Base-by-base conservation (phyloP, 1,140 invertebrate genomes). In the Venturia canescens region DNA sequence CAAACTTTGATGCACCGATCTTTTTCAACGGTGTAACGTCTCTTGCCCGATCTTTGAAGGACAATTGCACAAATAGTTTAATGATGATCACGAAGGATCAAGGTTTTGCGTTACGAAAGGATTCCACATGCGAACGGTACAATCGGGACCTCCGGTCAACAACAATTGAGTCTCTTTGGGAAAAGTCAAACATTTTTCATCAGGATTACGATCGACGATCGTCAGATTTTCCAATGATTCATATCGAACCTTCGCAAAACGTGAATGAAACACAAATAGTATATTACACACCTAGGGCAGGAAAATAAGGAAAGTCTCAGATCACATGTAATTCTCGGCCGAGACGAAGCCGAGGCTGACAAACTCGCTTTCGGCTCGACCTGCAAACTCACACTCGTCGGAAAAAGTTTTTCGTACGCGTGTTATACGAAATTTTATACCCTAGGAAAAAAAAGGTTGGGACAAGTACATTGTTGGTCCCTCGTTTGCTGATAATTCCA, bases 131-230 rank as follows among this genome's bases (percentile, higher is more conserved):
- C 95, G 93, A 1, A 97, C 93, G 60, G 93, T 87, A 84, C 94
- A 95, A 88, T 97, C 96, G 0, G 94, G 93, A 60, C 96, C 95
- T 9, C 96, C 96, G 5, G 96, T 96, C 67, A 93, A 94, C 38
- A 96, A 83, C 60, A 94, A 90, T 71, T 94, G 93, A 57, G 88
- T 91, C 18, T 91, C 92, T 88, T 53, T n/a, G 15, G 50, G 63
- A 23, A 31, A 44, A 18, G n/a, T 57, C 26, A 23, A 69, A 31
- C 29, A 16, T 3, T 71, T 1, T 44, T 75, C 60, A 75, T 48
- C 9, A 5, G 50, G 2, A 0, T 27, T 11, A 3, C 18, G 13
- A 38, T 74, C 67, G 9, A 78, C 53, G 38, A 38, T 29, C 21
- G 66, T 21, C 21, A 71, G 18, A n/a, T 44, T 72, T 79, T 83